A percentile compares a stretch with the other conserved stretches of the same genome.
phyloP scores from a whole-genome alignment of 2,797 vertebrate genomes.

The Falco peregrinus region DNA sequence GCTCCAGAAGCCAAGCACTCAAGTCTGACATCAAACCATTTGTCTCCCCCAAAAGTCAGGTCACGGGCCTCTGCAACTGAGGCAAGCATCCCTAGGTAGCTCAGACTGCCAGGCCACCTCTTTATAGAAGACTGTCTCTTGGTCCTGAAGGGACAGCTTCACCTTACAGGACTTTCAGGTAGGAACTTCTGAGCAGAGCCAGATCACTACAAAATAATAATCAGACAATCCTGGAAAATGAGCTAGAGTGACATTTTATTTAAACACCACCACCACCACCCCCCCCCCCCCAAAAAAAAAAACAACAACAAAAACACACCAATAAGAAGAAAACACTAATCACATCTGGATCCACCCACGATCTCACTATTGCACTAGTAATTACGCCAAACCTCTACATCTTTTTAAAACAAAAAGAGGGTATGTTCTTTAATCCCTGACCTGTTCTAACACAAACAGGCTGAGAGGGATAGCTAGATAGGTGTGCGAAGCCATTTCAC shows the following conservation, averaged over 20 bases:
- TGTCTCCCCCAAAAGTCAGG: background rate
- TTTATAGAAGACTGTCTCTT: background rate
- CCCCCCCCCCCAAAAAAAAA: background rate
- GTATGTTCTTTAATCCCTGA: background rate
- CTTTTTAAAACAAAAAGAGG: background rate
- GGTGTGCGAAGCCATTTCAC: background rate
- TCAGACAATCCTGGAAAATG: background rate
- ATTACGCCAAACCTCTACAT: background rate
- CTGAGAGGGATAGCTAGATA: background rate
- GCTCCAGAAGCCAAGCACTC: background rate
- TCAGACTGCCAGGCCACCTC: background rate
- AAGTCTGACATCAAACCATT: background rate
- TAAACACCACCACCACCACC: background rate
- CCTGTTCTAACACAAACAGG: background rate
- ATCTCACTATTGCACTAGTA: background rate
- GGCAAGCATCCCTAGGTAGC: background rate
- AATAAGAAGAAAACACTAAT: background rate
- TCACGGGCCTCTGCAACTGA: background rate
- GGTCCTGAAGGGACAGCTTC: background rate
- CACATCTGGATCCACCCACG: background rate
- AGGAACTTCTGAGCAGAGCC: background rate
- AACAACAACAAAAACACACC: background rate
- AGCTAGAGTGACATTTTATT: background rate
- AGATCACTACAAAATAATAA: background rate
- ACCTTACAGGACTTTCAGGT: background rate